Evolutionary conservation across 2,113 vertebrate species (phyloP), one percentile per base, ranked within the genome.

Genomic region (Chiloscyllium plagiosum): DNA sequence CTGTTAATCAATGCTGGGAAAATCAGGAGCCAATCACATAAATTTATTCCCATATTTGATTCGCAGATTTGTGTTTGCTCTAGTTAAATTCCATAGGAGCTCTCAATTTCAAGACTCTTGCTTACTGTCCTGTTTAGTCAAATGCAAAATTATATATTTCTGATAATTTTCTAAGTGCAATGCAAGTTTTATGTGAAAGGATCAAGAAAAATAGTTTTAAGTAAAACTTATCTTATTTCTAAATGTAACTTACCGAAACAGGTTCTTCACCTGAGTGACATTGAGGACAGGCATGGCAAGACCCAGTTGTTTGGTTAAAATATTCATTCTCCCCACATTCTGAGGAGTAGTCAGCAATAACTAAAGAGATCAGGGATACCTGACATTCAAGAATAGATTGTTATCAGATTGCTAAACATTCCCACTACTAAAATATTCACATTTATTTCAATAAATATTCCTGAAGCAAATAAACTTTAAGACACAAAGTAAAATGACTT

Each of bases 291-390:
- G 98, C 98, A 0, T 98, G 98, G 97, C 99, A 99, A 97, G 98
- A 98, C 96, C 98, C 99, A 0, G 98, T 98, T 96, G 99, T 99
- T 97, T 99, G 98, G 97, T 99, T 99, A 97, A 98, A 98, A 97
- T 99, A 99, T 93, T 99, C 99, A 1, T 99, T 99, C 97, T 99
- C 99, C 0, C 99, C 99, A 15, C 99, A 99, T 97, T 97, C 99
- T 47, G 68, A 94, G 96, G 98, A 98, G 96, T 99, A 98, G 96
- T 99, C 99, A 0, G 98, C 98, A 0, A 97, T 97, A 65, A 98
- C 97, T 0, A 97, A 97, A 97, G 97, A 98, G 95, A 98, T 97
- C 96, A 98, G 98, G 93, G 98, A 99, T 94, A 98, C 98, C 99
- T 99, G 97, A 47, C 37, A 70, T 70, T 70, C 6, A 47, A 70